Evolutionary conservation across 2,888 invertebrate genomes (phyloP).

Genomic region (Cremastinae sp.): DNA sequence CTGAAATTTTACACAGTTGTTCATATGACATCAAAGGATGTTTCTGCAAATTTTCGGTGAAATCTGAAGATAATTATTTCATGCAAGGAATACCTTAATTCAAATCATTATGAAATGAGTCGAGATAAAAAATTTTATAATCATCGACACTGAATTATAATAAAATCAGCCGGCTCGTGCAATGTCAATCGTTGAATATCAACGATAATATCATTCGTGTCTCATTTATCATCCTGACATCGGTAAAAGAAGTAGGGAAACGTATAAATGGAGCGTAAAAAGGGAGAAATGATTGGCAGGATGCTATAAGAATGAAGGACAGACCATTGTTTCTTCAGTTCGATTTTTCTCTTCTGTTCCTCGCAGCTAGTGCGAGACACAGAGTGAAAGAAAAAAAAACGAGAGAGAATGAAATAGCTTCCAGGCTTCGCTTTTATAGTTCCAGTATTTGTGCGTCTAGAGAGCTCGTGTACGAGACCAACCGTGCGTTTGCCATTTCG

Average conservation of each 20-base stretch:
- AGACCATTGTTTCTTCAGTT: not conserved
- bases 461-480: constrained; percentile 6
- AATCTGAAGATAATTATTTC: too few relatives aligned
- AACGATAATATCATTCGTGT: not conserved
- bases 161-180: too few relatives aligned
- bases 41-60: too few relatives aligned
- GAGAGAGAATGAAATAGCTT: constrained; percentile 37
- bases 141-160: too few relatives aligned
- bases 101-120: too few relatives aligned
- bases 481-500: constrained; percentile 30
- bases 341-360: not conserved
- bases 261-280: not conserved
- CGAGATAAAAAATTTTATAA: too few relatives aligned
- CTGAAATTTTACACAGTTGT: too few relatives aligned
- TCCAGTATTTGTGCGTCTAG: constrained; percentile 15
- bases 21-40: too few relatives aligned
- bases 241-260: not conserved
- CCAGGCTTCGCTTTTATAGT: constrained; percentile 47
- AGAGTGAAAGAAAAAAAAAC: not conserved
- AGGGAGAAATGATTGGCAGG: constrained; percentile 9
- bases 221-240: constrained; percentile 12
- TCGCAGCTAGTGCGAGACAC: not conserved
- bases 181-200: not conserved
- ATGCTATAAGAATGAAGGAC: not conserved
- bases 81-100: too few relatives aligned